Percentiles rank a stretch among this genome's conserved stretches.
These are phyloP conservation scores for Triplophysa bombifrons DNA, from an alignment of 2,797 vertebrate genomes.

Conservation along the genomic window DNA sequence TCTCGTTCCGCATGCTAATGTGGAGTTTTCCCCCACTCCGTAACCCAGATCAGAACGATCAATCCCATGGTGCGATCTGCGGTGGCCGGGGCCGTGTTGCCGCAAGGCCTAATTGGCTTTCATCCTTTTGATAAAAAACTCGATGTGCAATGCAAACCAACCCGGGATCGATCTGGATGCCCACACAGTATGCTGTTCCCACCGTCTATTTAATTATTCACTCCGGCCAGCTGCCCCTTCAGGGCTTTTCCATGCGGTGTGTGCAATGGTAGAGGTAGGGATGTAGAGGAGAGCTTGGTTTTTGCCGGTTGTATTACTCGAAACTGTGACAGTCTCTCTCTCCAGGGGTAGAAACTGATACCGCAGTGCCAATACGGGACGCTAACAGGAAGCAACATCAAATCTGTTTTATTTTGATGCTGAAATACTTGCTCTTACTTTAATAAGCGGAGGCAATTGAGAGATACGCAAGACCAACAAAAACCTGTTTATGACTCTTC, in stretches of 20 bases:
- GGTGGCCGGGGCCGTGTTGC: neutral
- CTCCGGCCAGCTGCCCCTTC: slow-evolving; percentile 61
- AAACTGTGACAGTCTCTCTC: neutral
- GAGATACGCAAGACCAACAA: no score
- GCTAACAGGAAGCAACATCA: neutral
- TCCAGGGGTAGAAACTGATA: slow-evolving; percentile 8
- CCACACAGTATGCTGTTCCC: slow-evolving; percentile 71
- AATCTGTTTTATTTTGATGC: neutral
- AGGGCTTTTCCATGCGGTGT: slow-evolving; percentile 60
- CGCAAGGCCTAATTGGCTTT: slow-evolving; percentile 44
- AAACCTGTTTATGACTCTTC: no score
- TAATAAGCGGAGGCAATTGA: neutral
- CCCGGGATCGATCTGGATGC: slow-evolving; percentile 64
- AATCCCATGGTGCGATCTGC: slow-evolving; percentile 12
- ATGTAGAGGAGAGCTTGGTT: slow-evolving; percentile 8
- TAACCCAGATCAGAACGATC: slow-evolving; percentile 1
- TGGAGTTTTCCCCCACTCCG: slow-evolving; percentile 4
- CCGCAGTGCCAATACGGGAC: neutral
- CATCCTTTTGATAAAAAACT: slow-evolving; percentile 53
- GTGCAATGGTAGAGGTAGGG: slow-evolving; percentile 18
- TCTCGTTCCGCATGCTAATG: slow-evolving; percentile 29
- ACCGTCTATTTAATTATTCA: slow-evolving; percentile 80
- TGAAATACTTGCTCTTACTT: neutral
- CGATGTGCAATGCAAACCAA: slow-evolving; percentile 26
- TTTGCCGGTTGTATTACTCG: slow-evolving; percentile 1